Conservation (phyloP, 2,888 invertebrate genomes). For the Lissocephala sabroskyi region DNA sequence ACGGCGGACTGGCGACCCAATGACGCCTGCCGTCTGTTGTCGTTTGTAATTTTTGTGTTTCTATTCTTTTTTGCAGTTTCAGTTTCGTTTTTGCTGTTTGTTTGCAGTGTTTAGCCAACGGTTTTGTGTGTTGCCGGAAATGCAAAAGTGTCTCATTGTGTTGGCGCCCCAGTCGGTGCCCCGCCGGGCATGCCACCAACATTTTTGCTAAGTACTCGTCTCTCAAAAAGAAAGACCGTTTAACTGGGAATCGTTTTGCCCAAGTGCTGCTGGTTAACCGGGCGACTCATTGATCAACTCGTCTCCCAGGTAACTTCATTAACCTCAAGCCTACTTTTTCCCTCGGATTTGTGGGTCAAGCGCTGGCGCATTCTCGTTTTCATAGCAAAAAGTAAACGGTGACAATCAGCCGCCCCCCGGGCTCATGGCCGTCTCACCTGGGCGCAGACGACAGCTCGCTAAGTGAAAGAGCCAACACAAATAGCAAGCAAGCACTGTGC, state of each 20-base stretch:
- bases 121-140: constrained; percentile 44
- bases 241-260: constrained; percentile 39
- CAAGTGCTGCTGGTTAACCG: constrained; percentile 1
- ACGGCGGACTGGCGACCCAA: too few species aligned
- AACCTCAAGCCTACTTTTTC: too few species aligned
- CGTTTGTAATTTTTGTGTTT: constrained; percentile 44
- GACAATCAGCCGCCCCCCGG: not conserved
- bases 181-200: constrained; percentile 27
- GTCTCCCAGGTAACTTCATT: too few species aligned
- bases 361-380: constrained; percentile 36
- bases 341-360: constrained; percentile 40
- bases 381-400: constrained; percentile 33
- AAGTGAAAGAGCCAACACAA: constrained; percentile 60
- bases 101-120: constrained; percentile 49
- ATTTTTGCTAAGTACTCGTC: constrained; percentile 50
- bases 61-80: constrained; percentile 9
- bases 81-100: constrained; percentile 7
- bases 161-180: constrained; percentile 15
- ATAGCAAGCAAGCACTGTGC: constrained; percentile 37
- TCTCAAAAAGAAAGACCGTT: too few species aligned
- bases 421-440: not conserved
- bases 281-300: too few species aligned
- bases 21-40: constrained; percentile 14
- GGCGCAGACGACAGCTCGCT: constrained; percentile 31
- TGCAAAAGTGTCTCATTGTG: constrained; percentile 54